phyloP scores from a whole-genome alignment of 2,113 vertebrate species.

The Actenoides hombroni region DNA sequence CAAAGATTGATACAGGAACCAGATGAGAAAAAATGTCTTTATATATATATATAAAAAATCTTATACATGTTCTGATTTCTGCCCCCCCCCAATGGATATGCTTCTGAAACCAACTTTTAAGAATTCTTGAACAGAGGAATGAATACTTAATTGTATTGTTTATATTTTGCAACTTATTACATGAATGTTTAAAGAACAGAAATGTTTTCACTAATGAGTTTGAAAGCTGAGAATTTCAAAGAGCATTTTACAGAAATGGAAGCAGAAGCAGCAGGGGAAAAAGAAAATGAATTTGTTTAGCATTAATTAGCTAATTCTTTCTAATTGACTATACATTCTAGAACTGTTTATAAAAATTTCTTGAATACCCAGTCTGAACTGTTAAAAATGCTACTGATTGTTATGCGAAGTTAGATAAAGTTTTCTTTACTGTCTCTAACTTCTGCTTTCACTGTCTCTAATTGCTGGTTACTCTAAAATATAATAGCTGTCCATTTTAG shows the following conservation, averaged over 20 bases:
- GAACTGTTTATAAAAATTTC: neutral
- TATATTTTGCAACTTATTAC: neutral
- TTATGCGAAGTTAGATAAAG: constrained; percentile 5
- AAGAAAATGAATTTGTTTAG: neutral
- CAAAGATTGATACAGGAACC: neutral
- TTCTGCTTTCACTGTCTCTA: neutral
- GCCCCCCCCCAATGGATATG: neutral
- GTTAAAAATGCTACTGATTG: neutral
- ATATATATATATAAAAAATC: neutral
- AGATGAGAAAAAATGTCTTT: neutral
- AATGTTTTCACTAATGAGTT: neutral
- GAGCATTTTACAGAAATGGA: neutral
- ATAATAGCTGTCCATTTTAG: neutral
- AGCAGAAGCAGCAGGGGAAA: neutral
- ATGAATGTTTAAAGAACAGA: neutral
- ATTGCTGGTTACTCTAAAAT: neutral
- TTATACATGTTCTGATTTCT: neutral
- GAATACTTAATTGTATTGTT: neutral
- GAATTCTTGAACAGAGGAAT: neutral
- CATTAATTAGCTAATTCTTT: neutral
- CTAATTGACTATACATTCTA: neutral
- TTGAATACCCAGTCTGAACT: neutral
- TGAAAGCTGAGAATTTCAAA: neutral
- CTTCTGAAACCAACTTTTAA: neutral
- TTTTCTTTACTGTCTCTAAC: neutral